Evolutionary conservation across 2,888 invertebrate genomes (phyloP), one percentile per base, ranked within the genome.

Genomic region (Cosmopolites sordidus): DNA sequence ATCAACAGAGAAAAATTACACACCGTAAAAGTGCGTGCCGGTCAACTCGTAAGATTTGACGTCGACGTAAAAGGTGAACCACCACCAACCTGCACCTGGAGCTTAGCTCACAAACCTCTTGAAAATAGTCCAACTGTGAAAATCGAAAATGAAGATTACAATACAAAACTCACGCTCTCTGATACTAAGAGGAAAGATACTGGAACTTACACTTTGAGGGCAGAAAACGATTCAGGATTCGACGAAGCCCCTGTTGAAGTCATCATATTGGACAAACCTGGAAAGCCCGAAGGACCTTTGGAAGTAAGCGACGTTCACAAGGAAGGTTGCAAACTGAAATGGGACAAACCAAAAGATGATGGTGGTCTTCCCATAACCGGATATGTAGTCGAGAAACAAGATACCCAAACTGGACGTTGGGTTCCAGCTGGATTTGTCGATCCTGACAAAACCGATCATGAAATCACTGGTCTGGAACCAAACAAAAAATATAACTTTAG

Each of bases 401-500:
- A 96, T 71, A 81, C 83, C 0, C 80, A 86, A 27, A 87, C 91
- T 16, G 94, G 93, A 1, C 83, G 87, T 63, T 93, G 93, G 93
- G 82, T 86, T 14, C 92, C 92, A 0, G 92, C 91, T 54, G 89
- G 89, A 12, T 85, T 87, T 55, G 84, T 88, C 14, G 89, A 89
- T 64, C 87, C 91, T 1, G 87, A 88, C 44, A 86, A 86, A 66
- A 83, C 87, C 0, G 89, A 92, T 65, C 87, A 89, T 60, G 87
- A 89, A 61, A 81, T 94, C 18, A 88, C 86, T 60, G 96, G 95
- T 38, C 79, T 99, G 11, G 93, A 94, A 74, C 92, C 95, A 48
- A 93, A 93, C 60, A 92, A 93, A 73, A 91, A 94, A 56, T 99
- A 99, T 76, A 91, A 96, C 72, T 99, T 99, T 84, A 83, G 99